Conservation (phyloP, 2,113 vertebrate species). For the Melanerpes formicivorus region DNA sequence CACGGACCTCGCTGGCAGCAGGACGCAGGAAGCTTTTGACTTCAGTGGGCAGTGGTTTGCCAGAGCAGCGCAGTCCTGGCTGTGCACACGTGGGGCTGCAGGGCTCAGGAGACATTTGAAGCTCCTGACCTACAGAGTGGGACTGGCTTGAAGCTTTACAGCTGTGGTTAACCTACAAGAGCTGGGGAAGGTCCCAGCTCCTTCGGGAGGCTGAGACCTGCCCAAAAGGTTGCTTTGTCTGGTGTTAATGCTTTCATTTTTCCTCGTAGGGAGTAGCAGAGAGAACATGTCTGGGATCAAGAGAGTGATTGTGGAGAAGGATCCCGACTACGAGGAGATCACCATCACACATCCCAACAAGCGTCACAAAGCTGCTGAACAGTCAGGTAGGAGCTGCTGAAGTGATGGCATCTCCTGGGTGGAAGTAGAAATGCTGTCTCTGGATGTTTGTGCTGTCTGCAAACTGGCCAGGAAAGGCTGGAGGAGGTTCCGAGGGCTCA, state of each 20-base stretch:
- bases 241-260: neutral
- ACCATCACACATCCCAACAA: slow-evolving; percentile 86
- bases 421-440: too few species aligned
- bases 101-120: neutral
- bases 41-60: neutral
- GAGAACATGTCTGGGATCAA: slow-evolving; percentile 93
- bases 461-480: accelerated
- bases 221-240: neutral
- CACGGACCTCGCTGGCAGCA: too few species aligned
- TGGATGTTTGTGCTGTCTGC: neutral
- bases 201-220: too few species aligned
- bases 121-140: accelerated
- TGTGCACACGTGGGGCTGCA: neutral
- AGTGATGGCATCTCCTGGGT: too few species aligned
- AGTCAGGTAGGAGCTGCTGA: slow-evolving; percentile 82
- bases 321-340: slow-evolving; percentile 96
- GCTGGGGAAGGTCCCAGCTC: neutral
- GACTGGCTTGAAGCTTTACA: too few species aligned
- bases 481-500: neutral
- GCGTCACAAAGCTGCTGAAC: slow-evolving; percentile 87
- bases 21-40: too few species aligned
- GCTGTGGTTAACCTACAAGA: too few species aligned
- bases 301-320: slow-evolving; percentile 89
- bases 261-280: neutral
- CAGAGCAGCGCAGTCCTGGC: neutral